Evolutionary conservation across 1,140 invertebrate genomes (phyloP).

Genomic region (Tetragonula clypearis): DNA sequence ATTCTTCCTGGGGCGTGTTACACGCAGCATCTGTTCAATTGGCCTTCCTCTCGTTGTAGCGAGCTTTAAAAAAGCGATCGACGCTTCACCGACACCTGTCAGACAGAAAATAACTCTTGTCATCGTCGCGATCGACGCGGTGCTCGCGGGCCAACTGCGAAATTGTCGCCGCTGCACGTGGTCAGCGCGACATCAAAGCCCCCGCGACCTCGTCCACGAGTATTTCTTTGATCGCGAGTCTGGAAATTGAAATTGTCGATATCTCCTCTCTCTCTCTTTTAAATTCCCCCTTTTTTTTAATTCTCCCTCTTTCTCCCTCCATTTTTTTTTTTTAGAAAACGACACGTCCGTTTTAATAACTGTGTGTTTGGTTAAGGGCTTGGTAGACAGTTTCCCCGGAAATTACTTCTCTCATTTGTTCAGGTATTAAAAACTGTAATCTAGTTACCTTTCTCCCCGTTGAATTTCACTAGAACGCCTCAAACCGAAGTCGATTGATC

Average conservation of each 20-base stretch:
- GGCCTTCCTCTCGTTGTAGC: slow-evolving; percentile 52
- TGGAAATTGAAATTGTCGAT: not conserved
- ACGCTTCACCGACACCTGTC: slow-evolving; percentile 64
- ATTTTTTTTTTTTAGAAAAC: not conserved
- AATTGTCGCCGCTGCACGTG: slow-evolving; percentile 13
- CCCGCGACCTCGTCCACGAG: not conserved
- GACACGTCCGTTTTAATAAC: not conserved
- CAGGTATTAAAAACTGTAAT: not conserved
- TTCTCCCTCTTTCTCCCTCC: not conserved
- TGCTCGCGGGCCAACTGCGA: slow-evolving; percentile 36
- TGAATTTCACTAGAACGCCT: no score
- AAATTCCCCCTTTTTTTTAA: no score
- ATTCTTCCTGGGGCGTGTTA: slow-evolving; percentile 45
- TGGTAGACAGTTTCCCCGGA: not conserved
- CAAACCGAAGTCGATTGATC: no score
- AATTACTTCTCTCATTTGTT: not conserved
- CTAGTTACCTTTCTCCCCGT: not conserved
- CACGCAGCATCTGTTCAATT: slow-evolving; percentile 59
- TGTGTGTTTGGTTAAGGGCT: not conserved
- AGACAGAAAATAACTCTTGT: slow-evolving; percentile 66
- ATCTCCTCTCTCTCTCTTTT: not conserved
- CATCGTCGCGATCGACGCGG: slow-evolving; percentile 58
- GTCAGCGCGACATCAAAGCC: slow-evolving; percentile 24
- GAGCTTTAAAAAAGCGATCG: slow-evolving; percentile 50
- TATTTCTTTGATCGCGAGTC: slow-evolving; percentile 32